Evolutionary conservation across 1,140 invertebrate genomes (phyloP), one percentile per base, ranked within the genome.

Genomic region (Delia radicum): DNA sequence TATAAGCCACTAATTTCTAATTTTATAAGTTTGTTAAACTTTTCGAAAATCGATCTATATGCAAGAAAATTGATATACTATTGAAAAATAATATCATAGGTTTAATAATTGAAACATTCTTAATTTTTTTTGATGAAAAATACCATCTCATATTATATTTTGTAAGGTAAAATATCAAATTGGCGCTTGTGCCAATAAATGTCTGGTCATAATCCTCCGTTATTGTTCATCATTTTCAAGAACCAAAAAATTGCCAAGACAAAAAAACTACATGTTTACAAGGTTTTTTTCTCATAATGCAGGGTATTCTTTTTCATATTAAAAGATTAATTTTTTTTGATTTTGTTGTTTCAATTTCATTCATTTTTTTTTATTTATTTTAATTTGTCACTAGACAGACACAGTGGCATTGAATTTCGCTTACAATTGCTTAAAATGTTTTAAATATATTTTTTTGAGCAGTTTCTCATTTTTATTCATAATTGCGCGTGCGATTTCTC

Each of bases 401-500:
- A 73, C 4, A 69, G 31, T 75, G 77, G 80, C 67, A 81, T 84
- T 82, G 76, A 81, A 84, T 84, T 84, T 78, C 82, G 78, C 80
- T 81, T 73, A 33, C 75, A 18, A 33, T 15, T 31, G 65, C 29
- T 37, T 62, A 24, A 69, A 67, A 67, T n/a, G n/a, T n/a, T n/a
- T n/a, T n/a, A n/a, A n/a, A n/a, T n/a, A 29, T 67, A 28, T n/a
- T n/a, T n/a, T n/a, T n/a, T n/a, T n/a, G n/a, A n/a, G n/a, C n/a
- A n/a, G 12, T 15, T 3, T 15, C 26, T 73, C 3, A 73, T 55
- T 55, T 55, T 55, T 21, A 24, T 61, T 62, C n/a, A 31, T 61
- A 31, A 63, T 37, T 75, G 74, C 42, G 74, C 65, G 74, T 75
- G 74, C 62, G 63, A 61, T 69, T 69, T 33, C 65, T 69, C 65